Evolutionary conservation across 2,113 vertebrate genomes (phyloP), one percentile per base, ranked within the genome.

Genomic region (Lichenostomus cassidix): DNA sequence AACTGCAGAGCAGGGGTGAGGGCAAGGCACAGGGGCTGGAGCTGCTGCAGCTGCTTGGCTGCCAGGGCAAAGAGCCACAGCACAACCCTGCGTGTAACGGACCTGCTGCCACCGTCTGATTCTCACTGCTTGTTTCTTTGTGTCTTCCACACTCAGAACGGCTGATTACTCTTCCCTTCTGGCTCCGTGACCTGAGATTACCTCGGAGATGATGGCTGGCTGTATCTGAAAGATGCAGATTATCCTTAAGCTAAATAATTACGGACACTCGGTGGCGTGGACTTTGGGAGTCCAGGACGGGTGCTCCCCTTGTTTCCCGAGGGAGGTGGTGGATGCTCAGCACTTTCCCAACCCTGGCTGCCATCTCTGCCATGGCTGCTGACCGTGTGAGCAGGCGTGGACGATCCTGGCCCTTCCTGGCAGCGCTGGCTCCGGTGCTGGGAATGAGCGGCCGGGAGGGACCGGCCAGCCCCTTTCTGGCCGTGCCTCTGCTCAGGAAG

Each of bases 51-150:
- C 82, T 58, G 62, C 0, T 84, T 49, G 67, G 62, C 90, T 53
- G 55, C 63, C 25, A 3, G 55, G 70, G 46, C 33, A 22, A 18
- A 63, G 56, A 16, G n/a, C 0, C 42, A n/a, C 4, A 42, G 39
- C 83, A 37, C 59, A 22, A 4, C 2, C 41, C 37, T 49, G 78
- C 14, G 63, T 75, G 2, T 70, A 22, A 67, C 0, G 0, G 67
- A 44, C 83, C 86, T 87, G 52, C 84, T 71, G n/a, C 7, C 6
- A 91, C 87, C 84, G 0, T 3, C 85, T 78, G 41, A 93, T 95
- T 95, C 95, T 97, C 81, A 95, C 95, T 94, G 95, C 94, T 77
- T 97, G 76, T 97, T 95, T 94, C 94, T 97, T 96, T 89, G 95
- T 94, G 96, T 94, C 94, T 96, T 96, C 96, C 96, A 93, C 95